Conservation (phyloP, 1,140 invertebrate genomes). For the Oncopodura yosiiana region DNA sequence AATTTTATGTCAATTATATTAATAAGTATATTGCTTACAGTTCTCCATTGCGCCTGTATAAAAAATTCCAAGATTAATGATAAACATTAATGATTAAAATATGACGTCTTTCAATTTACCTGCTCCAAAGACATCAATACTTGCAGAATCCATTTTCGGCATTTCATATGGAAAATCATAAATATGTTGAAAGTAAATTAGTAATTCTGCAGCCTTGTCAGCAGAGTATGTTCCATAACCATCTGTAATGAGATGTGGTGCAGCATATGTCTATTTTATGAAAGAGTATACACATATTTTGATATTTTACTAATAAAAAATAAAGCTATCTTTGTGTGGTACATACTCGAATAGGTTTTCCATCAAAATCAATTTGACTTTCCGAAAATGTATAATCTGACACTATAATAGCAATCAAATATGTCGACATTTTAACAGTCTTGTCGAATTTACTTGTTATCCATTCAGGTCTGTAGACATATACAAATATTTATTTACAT, state of each 20-base stretch:
- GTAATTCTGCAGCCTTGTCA: conserved; percentile 68
- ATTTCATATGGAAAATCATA: conserved; percentile 88
- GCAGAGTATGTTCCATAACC: conserved; percentile 80
- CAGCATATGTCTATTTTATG: conserved; percentile 46
- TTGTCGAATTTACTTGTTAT: conserved; percentile 55
- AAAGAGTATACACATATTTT: too few species aligned
- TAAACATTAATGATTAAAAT: conserved; percentile 13
- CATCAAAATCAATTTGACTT: neutral
- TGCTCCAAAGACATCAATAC: conserved; percentile 73
- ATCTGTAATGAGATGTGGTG: conserved; percentile 70
- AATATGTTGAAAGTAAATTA: conserved; percentile 87
- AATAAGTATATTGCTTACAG: conserved; percentile 46
- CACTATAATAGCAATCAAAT: conserved; percentile 65
- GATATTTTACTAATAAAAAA: too few species aligned
- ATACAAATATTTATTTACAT: neutral
- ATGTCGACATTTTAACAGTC: conserved; percentile 70
- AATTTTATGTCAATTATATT: too few species aligned
- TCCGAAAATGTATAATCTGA: conserved; percentile 54
- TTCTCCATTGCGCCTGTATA: conserved; percentile 47
- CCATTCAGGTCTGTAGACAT: neutral
- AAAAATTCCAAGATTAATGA: conserved; percentile 35
- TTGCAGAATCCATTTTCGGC: conserved; percentile 90
- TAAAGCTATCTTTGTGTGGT: too few species aligned
- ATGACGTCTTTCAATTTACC: too few species aligned
- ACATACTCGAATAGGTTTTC: conserved; percentile 18